These are phyloP conservation scores for Dione vanillae DNA, from an alignment of 2,888 invertebrate species.

Conservation along the genomic window DNA sequence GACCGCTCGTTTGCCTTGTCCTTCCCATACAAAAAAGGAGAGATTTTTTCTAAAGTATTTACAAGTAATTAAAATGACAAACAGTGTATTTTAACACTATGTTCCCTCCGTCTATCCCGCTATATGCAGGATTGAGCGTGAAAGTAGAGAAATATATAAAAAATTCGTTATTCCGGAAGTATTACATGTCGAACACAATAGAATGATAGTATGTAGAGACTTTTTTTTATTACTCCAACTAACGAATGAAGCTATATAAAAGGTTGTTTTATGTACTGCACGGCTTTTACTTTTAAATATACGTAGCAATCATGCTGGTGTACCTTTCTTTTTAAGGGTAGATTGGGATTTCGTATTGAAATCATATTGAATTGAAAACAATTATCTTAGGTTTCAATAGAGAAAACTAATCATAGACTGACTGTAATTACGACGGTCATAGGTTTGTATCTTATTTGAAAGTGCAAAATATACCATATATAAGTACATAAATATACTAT, in stretches of 20 bases:
- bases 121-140: too few relatives aligned
- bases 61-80: too few relatives aligned
- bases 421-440: background rate
- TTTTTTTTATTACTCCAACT: slow-evolving; percentile 19
- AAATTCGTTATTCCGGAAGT: background rate
- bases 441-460: too few relatives aligned
- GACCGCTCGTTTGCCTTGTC: too few relatives aligned
- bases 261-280: slow-evolving; percentile 4
- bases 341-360: background rate
- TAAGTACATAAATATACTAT: too few relatives aligned
- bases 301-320: background rate
- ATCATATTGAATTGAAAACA: background rate
- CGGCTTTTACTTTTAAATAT: slow-evolving; percentile 3
- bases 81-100: too few relatives aligned
- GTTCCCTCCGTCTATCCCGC: too few relatives aligned
- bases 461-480: too few relatives aligned
- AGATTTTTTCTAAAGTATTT: too few relatives aligned
- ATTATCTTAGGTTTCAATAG: background rate
- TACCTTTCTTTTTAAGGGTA: background rate
- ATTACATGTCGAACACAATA: background rate
- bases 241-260: slow-evolving; percentile 22
- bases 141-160: background rate
- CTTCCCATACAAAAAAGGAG: too few relatives aligned
- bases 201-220: slow-evolving; percentile 23
- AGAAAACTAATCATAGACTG: background rate